phyloP scores from a whole-genome alignment of 2,113 vertebrate species.

The Ploceus nigricollis region DNA sequence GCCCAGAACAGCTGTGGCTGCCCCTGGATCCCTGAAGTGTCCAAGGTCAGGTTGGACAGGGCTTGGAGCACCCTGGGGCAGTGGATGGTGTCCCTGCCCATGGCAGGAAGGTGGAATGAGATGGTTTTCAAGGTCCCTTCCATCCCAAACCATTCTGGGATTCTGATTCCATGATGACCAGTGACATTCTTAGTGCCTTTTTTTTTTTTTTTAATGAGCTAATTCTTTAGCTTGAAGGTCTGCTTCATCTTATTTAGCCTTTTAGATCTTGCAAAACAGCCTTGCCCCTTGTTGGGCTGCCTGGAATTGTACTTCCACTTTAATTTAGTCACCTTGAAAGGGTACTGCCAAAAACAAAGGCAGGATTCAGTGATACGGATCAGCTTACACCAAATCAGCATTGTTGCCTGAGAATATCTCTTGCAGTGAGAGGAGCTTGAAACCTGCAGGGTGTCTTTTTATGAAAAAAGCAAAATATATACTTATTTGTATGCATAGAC shows the following conservation, averaged over 20 bases:
- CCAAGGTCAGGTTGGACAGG: fast-evolving
- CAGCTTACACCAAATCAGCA: constrained; percentile 54
- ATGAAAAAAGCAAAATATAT: constrained; percentile 66
- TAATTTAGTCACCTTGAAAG: constrained; percentile 74
- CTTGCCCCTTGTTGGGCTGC: constrained; percentile 28
- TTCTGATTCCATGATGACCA: neutral
- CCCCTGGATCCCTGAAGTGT: neutral
- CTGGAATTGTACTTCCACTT: constrained; percentile 46
- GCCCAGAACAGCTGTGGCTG: neutral
- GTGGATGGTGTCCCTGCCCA: neutral
- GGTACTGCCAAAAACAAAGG: constrained; percentile 64
- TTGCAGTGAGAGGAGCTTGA: constrained; percentile 55
- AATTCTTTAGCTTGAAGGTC: neutral
- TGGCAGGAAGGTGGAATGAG: neutral
- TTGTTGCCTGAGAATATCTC: constrained; percentile 51
- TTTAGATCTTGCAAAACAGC: constrained; percentile 36
- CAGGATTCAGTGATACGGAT: constrained; percentile 47
- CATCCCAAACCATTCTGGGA: neutral
- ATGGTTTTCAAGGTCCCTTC: neutral
- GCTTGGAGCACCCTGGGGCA: fast-evolving
- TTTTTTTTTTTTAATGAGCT: neutral
- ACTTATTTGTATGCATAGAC: constrained; percentile 67
- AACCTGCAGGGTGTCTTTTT: constrained; percentile 66
- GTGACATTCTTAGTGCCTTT: fast-evolving
- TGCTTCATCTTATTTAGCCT: constrained; percentile 27